Conservation (phyloP, 2,113 vertebrate species). For the Nycticorax nycticorax region DNA sequence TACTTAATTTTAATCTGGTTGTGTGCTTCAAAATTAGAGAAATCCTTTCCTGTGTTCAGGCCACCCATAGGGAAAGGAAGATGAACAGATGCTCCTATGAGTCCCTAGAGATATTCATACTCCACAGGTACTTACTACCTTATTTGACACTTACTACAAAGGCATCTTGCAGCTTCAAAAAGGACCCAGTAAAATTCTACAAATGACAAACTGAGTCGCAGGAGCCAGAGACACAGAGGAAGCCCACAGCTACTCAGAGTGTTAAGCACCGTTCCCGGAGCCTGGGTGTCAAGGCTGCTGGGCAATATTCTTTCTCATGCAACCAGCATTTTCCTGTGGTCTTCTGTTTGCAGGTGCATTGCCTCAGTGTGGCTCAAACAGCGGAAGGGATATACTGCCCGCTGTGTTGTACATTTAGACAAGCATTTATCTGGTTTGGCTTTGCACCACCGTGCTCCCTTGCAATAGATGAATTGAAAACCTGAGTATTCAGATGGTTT, state of each 20-base stretch:
- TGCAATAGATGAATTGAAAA: neutral
- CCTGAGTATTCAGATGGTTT: neutral
- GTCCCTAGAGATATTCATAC: neutral
- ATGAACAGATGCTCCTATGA: neutral
- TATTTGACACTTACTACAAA: neutral
- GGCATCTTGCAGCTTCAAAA: neutral
- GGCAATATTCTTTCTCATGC: neutral
- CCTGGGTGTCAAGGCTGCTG: neutral
- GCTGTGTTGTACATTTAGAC: neutral
- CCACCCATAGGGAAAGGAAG: neutral
- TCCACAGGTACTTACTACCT: neutral
- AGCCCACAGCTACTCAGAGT: neutral
- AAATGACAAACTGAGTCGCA: neutral
- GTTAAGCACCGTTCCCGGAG: neutral
- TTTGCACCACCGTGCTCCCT: neutral
- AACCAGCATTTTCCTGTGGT: neutral
- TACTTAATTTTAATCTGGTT: neutral
- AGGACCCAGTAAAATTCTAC: neutral
- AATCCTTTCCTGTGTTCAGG: neutral
- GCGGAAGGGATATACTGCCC: accelerated
- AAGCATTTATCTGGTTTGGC: neutral
- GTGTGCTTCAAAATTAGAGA: neutral
- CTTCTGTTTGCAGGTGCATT: neutral
- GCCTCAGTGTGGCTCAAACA: neutral
- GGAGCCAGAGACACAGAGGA: neutral